Percentiles rank a stretch among this genome's conserved stretches.
phyloP scores from a whole-genome alignment of 2,888 invertebrate species.

The Cylloceria caligata region DNA sequence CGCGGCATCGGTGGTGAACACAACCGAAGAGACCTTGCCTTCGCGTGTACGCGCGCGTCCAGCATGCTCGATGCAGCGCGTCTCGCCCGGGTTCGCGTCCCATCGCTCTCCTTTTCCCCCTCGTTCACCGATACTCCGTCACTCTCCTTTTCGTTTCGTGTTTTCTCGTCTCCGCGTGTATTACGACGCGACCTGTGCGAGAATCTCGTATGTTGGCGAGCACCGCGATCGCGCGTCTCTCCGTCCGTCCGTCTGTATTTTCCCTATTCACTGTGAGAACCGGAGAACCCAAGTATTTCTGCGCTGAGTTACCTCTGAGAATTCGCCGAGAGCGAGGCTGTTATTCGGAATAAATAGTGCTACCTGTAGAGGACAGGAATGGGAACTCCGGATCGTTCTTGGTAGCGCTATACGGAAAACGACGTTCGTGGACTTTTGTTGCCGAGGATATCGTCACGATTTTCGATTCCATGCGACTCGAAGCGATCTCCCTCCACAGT shows the following conservation, averaged over 20 bases:
- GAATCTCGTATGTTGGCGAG: constrained; percentile 47
- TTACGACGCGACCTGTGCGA: constrained; percentile 21
- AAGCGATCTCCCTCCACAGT: constrained; percentile 10
- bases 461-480: constrained; percentile 58
- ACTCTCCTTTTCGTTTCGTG: constrained; percentile 79
- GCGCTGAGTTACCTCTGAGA: constrained; percentile 41
- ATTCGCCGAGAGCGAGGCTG: constrained; percentile 34
- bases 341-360: constrained; percentile 33
- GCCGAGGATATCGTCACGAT: constrained; percentile 59
- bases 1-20: neutral
- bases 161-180: constrained; percentile 63
- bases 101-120: constrained; percentile 41
- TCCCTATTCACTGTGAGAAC: constrained; percentile 64
- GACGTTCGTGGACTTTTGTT: constrained; percentile 36
- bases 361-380: constrained; percentile 33
- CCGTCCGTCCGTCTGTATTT: constrained; percentile 22
- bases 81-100: constrained; percentile 42
- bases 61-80: constrained; percentile 56
- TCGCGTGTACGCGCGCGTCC: constrained; percentile 50
- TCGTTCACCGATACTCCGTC: constrained; percentile 43
- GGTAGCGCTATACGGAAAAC: constrained; percentile 38
- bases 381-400: constrained; percentile 32
- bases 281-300: constrained; percentile 55
- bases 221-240: constrained; percentile 39
- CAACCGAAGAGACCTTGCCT: constrained; percentile 51